phyloP scores from a whole-genome alignment of 1,140 invertebrate genomes.

The Drosophila kepulauana region DNA sequence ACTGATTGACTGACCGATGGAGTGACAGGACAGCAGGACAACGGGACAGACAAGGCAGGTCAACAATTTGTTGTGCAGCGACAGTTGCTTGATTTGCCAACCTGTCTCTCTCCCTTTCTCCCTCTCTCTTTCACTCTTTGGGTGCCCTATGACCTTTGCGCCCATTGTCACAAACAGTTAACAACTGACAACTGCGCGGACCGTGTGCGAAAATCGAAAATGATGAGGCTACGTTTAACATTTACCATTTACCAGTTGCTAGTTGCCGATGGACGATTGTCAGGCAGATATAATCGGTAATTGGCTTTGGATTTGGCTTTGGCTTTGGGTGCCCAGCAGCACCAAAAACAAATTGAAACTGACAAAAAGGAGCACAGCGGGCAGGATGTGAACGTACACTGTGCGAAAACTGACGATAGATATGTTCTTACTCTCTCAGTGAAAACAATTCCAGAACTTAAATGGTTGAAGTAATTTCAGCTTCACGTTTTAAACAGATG shows the following conservation, averaged over 20 bases:
- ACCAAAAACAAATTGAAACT: constrained; percentile 26
- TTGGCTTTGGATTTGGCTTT: constrained; percentile 61
- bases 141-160: constrained; percentile 30
- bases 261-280: constrained; percentile 34
- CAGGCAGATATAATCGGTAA: constrained; percentile 75
- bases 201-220: constrained; percentile 36
- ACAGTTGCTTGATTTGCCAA: constrained; percentile 45
- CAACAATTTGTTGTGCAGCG: constrained; percentile 35
- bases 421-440: neutral
- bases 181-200: constrained; percentile 37
- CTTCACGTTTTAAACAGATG: too few species aligned
- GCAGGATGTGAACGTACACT: constrained; percentile 26
- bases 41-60: constrained; percentile 1
- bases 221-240: constrained; percentile 54
- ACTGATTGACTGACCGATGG: constrained; percentile 33
- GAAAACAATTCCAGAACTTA: too few species aligned
- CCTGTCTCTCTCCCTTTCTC: too few species aligned
- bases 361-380: constrained; percentile 21
- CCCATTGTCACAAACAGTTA: constrained; percentile 48
- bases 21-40: constrained; percentile 3
- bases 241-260: constrained; percentile 12
- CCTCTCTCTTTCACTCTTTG: neutral
- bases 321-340: constrained; percentile 55
- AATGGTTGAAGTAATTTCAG: too few species aligned
- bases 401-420: constrained; percentile 1